These are phyloP conservation scores for Mus spicilegus DNA, from an alignment of 2,113 vertebrate genomes.

Conservation along the genomic window DNA sequence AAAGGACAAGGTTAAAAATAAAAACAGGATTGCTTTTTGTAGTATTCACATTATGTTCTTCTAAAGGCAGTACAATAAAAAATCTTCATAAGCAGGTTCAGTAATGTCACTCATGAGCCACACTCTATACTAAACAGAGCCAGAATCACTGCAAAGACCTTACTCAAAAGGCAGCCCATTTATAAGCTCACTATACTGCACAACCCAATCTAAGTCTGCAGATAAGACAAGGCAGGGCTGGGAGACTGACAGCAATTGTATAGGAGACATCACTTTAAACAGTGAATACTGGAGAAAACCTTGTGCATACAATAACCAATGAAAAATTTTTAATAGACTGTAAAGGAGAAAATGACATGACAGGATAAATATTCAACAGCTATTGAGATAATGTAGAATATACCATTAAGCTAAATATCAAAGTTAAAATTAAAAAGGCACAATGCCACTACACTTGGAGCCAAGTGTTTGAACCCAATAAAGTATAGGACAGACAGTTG, in stretches of 20 bases:
- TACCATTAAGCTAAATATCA: background rate
- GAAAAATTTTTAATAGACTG: background rate
- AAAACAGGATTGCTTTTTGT: constrained; percentile 28
- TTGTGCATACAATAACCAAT: background rate
- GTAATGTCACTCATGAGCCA: constrained; percentile 65
- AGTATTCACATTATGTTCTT: constrained; percentile 48
- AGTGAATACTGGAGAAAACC: background rate
- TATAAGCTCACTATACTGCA: background rate
- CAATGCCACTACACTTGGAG: background rate
- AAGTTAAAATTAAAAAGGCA: background rate
- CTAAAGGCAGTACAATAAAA: constrained; percentile 34
- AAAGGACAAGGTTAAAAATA: constrained; percentile 64
- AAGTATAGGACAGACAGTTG: background rate
- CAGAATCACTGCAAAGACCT: constrained; percentile 7
- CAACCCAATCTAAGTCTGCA: background rate
- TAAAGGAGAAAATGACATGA: background rate
- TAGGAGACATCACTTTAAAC: background rate
- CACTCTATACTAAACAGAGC: constrained; percentile 45
- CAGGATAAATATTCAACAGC: background rate
- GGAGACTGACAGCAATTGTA: background rate
- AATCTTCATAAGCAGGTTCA: constrained; percentile 18
- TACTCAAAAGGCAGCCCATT: constrained; percentile 38
- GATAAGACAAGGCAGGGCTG: no score
- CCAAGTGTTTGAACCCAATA: background rate
- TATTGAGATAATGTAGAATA: background rate